These are phyloP conservation scores for Lemur catta DNA, from an alignment of 2,797 vertebrate species.

Conservation along the genomic window DNA sequence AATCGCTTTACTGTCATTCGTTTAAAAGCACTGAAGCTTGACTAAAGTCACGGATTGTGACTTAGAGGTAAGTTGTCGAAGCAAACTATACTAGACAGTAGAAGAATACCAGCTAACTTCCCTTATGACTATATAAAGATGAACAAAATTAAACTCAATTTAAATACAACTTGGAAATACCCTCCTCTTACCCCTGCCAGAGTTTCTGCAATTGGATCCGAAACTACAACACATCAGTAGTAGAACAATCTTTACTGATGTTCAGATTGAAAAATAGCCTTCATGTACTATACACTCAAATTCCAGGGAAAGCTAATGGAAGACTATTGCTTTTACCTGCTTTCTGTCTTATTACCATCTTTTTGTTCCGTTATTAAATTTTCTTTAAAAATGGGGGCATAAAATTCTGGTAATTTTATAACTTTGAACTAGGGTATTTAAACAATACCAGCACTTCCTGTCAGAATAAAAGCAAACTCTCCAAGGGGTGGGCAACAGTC, in stretches of 20 bases:
- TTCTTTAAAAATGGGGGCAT: neutral
- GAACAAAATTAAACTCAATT: neutral
- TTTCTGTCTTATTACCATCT: neutral
- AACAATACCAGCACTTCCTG: neutral
- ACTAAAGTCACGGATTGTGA: constrained; percentile 27
- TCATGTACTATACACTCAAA: neutral
- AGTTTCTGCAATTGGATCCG: neutral
- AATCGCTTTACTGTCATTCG: neutral
- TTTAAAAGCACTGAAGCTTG: neutral
- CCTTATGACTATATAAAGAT: neutral
- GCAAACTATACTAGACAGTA: constrained; percentile 48
- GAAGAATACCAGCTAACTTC: neutral
- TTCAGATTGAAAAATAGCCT: neutral
- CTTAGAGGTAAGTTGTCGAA: constrained; percentile 51
- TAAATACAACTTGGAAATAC: neutral
- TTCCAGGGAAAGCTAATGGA: neutral
- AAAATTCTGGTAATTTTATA: neutral
- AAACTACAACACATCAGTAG: neutral
- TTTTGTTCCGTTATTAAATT: neutral
- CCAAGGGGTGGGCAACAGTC: too few species aligned
- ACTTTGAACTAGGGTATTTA: neutral
- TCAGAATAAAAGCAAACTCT: neutral
- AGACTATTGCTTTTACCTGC: neutral
- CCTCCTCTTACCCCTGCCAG: neutral
- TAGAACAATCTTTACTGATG: neutral